Percentiles rank a stretch among this genome's conserved stretches.
Conservation (phyloP, 1,140 invertebrate species). For the Galleria mellonella region DNA sequence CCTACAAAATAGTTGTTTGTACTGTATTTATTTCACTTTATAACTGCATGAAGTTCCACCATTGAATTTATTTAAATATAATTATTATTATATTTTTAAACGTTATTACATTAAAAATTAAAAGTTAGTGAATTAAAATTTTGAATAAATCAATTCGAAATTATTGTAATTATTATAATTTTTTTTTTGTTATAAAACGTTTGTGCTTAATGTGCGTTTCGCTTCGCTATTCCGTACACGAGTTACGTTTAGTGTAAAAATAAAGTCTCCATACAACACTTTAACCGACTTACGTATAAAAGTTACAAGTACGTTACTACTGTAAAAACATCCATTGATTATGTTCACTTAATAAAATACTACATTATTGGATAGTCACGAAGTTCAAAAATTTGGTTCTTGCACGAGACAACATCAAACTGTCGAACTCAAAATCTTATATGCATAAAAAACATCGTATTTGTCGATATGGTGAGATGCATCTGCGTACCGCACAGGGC, state of each 20-base stretch:
- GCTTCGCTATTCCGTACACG: slow-evolving; percentile 21
- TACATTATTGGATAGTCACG: slow-evolving; percentile 16
- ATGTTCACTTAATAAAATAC: slow-evolving; percentile 23
- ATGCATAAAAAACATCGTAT: slow-evolving; percentile 31
- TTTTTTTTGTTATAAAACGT: slow-evolving; percentile 8
- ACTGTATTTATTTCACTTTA: slow-evolving; percentile 19
- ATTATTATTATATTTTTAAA: not conserved
- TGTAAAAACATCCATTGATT: slow-evolving; percentile 29
- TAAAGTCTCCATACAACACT: slow-evolving; percentile 38
- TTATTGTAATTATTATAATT: no score
- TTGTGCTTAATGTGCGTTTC: slow-evolving; percentile 54
- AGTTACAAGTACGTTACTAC: slow-evolving; percentile 28
- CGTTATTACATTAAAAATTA: not conserved
- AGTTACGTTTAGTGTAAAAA: slow-evolving; percentile 45
- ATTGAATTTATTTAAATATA: slow-evolving; percentile 6
- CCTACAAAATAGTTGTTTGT: slow-evolving; percentile 29
- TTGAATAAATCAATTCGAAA: not conserved
- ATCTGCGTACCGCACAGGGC: slow-evolving; percentile 4
- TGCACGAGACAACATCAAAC: slow-evolving; percentile 51
- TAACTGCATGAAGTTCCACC: not conserved
- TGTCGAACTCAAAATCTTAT: slow-evolving; percentile 34
- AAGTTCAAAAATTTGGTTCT: slow-evolving; percentile 25
- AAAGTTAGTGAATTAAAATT: not conserved
- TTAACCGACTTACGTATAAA: slow-evolving; percentile 59
- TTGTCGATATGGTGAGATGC: slow-evolving; percentile 43